Evolutionary conservation across 1,140 invertebrate species (phyloP).

Genomic region (Scylla paramamosain): DNA sequence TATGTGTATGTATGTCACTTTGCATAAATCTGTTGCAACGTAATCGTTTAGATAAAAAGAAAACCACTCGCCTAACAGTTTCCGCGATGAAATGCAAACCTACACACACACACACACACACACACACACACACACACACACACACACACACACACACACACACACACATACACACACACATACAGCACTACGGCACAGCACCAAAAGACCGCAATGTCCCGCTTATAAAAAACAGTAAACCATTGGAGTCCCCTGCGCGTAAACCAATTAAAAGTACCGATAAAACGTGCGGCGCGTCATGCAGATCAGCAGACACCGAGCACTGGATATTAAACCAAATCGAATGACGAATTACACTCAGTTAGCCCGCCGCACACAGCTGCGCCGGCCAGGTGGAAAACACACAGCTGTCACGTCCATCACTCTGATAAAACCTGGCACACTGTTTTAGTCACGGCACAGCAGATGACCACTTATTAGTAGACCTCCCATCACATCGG

Average conservation of each 20-base stretch:
- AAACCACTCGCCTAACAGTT: neutral
- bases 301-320: neutral
- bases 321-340: constrained; percentile 1
- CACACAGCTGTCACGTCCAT: neutral
- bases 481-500: neutral
- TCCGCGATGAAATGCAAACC: neutral
- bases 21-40: neutral
- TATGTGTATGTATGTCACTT: neutral
- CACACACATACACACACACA: constrained; percentile 1
- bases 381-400: too few relatives aligned
- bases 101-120: neutral
- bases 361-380: neutral
- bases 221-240: too few relatives aligned
- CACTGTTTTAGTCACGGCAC: neutral
- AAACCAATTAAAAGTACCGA: too few relatives aligned
- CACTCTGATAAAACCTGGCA: neutral
- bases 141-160: neutral
- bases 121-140: neutral
- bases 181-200: neutral
- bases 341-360: neutral
- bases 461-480: neutral
- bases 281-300: neutral
- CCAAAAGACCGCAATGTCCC: too few relatives aligned
- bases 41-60: neutral
- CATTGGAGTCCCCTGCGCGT: too few relatives aligned